Base-by-base conservation (phyloP, 2,888 invertebrate genomes). In the Plagiodera versicolora region DNA sequence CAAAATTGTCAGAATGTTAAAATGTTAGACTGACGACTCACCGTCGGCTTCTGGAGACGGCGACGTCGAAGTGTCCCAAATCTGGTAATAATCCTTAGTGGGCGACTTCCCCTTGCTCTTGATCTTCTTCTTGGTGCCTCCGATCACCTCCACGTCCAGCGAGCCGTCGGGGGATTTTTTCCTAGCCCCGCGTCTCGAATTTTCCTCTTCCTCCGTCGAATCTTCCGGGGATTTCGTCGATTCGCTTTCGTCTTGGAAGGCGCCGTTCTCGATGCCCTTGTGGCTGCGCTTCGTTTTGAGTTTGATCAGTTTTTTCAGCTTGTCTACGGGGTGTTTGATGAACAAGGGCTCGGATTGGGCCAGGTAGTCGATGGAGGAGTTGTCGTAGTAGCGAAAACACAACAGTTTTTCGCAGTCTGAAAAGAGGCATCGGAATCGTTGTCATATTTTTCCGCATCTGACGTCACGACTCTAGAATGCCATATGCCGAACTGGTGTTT, bases 331-430 rank as follows among this genome's bases (percentile, higher is more conserved):
- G 70, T 84, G 83, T 75, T 85, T 85, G 73, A 85, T 83, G 73
- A 86, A 85, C 62, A 87, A 81, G 61, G 87, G 85, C 62, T 86
- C 83, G 9, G 87, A 85, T 78, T 88, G 86, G 64, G 87, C 87
- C 67, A 85, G 82, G 75, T 87, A 87, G 71, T 87, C 85, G 70
- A 87, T 82, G 65, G 83, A 84, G 61, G 86, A 82, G 67, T 86
- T 86, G 79, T 86, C 86, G 81, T 87, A 88, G 80, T 88, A 89
- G 53, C 88, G 87, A 78, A 89, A 88, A 77, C 88, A 88, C 68
- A 88, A 82, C 67, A 87, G 81, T 77, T 87, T 87, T 76, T 86
- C 86, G 77, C 86, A 86, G 77, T 87, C 88, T 88, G 83, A 64
- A 86, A 85, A 58, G n/a, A n/a, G n/a, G n/a, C n/a, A n/a, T n/a